Conservation (phyloP, 2,113 vertebrate genomes). For the Campylorhamphus procurvoides region DNA sequence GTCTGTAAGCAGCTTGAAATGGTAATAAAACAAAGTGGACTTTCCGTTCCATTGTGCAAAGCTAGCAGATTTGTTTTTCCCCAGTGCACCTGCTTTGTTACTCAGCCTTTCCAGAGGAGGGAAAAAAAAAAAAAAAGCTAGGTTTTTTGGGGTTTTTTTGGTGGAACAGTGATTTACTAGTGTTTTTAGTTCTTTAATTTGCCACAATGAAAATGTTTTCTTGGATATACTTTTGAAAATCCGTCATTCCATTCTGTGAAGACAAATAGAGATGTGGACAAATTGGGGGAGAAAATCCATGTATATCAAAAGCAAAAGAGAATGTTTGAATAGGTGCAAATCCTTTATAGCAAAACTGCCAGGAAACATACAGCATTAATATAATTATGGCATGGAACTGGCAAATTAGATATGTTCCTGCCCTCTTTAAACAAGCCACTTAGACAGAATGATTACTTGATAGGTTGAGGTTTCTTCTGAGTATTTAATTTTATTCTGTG, state of each 20-base stretch:
- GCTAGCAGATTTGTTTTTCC: conserved; percentile 51
- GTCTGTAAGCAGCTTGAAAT: conserved; percentile 26
- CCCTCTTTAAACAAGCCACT: neutral
- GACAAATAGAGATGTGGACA: neutral
- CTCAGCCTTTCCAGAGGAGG: neutral
- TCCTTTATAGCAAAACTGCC: neutral
- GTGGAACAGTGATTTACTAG: neutral
- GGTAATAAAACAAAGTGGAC: conserved; percentile 36
- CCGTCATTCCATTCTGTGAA: neutral
- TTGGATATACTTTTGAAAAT: neutral
- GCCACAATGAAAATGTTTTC: neutral
- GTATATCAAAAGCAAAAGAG: neutral
- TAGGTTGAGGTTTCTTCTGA: neutral
- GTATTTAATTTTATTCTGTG: neutral
- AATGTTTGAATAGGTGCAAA: conserved; percentile 13
- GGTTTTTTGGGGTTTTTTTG: neutral
- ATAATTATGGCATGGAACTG: neutral
- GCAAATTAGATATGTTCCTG: neutral
- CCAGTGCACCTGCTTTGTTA: conserved; percentile 37
- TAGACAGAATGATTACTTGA: neutral
- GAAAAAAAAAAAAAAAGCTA: neutral
- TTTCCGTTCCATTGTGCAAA: conserved; percentile 28
- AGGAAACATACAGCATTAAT: neutral
- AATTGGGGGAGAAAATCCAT: neutral
- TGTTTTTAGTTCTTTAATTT: neutral